Base-by-base conservation (phyloP, 2,888 invertebrate genomes). In the Tinea pellionella region DNA sequence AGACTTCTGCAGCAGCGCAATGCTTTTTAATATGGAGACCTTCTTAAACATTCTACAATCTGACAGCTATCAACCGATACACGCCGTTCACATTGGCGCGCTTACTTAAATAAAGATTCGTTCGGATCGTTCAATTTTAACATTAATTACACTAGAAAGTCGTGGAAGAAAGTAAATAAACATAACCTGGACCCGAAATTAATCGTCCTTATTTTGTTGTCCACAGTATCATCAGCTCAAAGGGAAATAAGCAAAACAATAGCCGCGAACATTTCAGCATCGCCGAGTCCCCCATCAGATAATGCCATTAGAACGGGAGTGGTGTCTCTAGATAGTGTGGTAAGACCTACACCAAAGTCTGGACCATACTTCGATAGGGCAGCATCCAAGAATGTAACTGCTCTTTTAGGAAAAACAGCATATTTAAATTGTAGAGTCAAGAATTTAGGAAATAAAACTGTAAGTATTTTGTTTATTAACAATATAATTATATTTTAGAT, bases 381-480 rank as follows among this genome's bases (percentile, higher is more conserved):
- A 61, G 91, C 91, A 37, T 93, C 93, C 56, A 93, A 92, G 78
- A 93, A 93, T 77, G 88, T 91, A 64, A 96, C 96, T 29, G 96
- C 96, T 0, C 88, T 96, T 57, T 89, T 96, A 61, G 96, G 96
- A 65, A 96, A 96, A 80, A 96, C 96, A 41, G 96, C 96, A 58
- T 96, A 95, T 74, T 89, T 96, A 67, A 96, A 93, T 76, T 96
- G 96, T 81, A 90, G 95, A 63, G 95, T 96, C 65, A 95, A 95
- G 87, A 96, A 96, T 86, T 89, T 96, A 76, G 94, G 95, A 66
- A 96, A 96, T 88, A 94, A 94, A 88, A 96, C 96, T 84, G 96
- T 96, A 73, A 92, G 93, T 89, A 59, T 61, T 47, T 59, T 6
- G 4, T 51, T n/a, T 51, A 13, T n/a, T n/a, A n/a, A n/a, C n/a